Conservation (phyloP, 2,113 vertebrate genomes). For the Tringa solitaria region DNA sequence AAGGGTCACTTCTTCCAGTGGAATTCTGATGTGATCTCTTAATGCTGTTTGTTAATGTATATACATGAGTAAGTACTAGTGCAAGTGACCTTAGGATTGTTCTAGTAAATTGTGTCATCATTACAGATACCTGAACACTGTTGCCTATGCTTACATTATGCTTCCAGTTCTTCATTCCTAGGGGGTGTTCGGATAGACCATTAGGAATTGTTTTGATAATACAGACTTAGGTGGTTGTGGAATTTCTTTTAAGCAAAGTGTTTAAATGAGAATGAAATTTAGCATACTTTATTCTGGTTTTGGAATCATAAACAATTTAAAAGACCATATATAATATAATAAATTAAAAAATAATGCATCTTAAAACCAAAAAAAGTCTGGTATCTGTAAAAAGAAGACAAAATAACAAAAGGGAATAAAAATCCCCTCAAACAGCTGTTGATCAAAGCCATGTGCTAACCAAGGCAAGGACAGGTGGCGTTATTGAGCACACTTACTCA, state of each 20-base stretch:
- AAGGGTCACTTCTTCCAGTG: background rate
- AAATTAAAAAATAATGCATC: too few species aligned
- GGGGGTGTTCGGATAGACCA: background rate
- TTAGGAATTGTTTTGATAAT: background rate
- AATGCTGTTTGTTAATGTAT: background rate
- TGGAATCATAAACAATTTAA: background rate
- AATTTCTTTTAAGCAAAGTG: background rate
- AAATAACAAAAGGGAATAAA: too few species aligned
- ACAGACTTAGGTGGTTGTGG: background rate
- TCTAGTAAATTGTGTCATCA: background rate
- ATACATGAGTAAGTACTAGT: background rate
- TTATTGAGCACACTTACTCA: too few species aligned
- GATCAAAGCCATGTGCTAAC: too few species aligned
- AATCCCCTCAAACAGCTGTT: too few species aligned
- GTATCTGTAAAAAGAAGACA: too few species aligned
- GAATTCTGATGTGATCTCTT: background rate
- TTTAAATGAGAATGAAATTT: background rate
- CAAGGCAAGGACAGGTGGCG: too few species aligned
- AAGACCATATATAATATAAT: too few species aligned
- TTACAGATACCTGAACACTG: background rate
- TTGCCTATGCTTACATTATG: background rate
- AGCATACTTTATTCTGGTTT: background rate
- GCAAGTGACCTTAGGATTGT: background rate
- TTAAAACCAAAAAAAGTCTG: too few species aligned
- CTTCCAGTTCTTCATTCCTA: background rate